Evolutionary conservation across 2,113 vertebrate genomes (phyloP).

Genomic region (Alligator sinensis): DNA sequence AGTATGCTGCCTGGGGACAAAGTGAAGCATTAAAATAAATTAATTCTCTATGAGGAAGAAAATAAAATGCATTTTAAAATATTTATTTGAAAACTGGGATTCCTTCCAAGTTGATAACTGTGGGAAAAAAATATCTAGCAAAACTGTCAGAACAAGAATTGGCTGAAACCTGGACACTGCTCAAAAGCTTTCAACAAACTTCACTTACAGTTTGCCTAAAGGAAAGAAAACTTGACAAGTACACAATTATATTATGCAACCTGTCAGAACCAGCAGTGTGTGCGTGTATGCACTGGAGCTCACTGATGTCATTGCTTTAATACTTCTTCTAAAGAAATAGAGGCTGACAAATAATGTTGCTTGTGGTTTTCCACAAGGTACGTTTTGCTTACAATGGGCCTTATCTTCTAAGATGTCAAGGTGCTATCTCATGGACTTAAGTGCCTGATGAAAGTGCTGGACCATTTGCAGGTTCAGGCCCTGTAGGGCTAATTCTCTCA

Average conservation of each 20-base stretch:
- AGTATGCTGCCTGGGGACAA: slow-evolving; percentile 27
- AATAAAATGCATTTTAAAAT: slow-evolving; percentile 45
- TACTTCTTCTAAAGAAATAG: fast-evolving
- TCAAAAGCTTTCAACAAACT: slow-evolving; percentile 57
- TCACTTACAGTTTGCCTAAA: slow-evolving; percentile 44
- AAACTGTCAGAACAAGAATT: slow-evolving; percentile 47
- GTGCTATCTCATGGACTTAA: not conserved
- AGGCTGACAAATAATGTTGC: not conserved
- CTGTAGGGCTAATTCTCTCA: not conserved
- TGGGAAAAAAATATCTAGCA: slow-evolving; percentile 49
- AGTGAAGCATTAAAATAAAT: slow-evolving; percentile 28
- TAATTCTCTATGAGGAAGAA: slow-evolving; percentile 31
- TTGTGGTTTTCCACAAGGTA: not conserved
- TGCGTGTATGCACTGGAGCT: not conserved
- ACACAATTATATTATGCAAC: fast-evolving
- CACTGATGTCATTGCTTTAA: fast-evolving
- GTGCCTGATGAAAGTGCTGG: not conserved
- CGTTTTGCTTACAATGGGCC: not conserved
- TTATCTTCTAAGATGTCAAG: not conserved
- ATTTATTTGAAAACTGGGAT: slow-evolving; percentile 39
- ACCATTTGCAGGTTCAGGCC: not conserved
- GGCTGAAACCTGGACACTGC: slow-evolving; percentile 54
- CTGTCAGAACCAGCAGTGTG: fast-evolving
- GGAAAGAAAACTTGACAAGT: slow-evolving; percentile 34
- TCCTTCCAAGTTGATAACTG: slow-evolving; percentile 40